These are phyloP conservation scores for Eumacrocentrus americanus DNA, from an alignment of 2,888 invertebrate species.

Conservation along the genomic window DNA sequence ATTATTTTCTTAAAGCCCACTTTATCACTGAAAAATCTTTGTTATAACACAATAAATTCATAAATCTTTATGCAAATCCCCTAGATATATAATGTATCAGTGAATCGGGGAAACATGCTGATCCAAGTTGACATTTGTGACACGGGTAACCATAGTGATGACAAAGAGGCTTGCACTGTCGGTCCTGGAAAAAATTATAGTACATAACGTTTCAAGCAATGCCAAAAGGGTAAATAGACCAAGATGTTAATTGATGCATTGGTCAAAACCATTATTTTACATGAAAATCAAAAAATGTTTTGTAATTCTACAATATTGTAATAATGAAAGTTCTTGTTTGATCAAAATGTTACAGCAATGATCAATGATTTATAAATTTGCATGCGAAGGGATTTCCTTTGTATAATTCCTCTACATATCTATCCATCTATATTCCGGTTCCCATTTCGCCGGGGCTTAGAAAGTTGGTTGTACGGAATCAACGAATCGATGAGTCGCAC, in stretches of 20 bases:
- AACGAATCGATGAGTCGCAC: conserved; percentile 30
- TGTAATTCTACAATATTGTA: background rate
- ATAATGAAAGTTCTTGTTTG: background rate
- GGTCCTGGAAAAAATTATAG: too few relatives aligned
- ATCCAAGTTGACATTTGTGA: conserved; percentile 4
- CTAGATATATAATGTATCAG: background rate
- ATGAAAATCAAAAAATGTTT: too few relatives aligned
- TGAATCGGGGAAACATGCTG: conserved; percentile 6
- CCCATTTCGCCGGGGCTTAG: background rate
- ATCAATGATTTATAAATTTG: background rate
- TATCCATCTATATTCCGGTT: background rate
- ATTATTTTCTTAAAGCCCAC: background rate
- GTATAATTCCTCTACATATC: background rate
- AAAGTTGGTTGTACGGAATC: conserved; percentile 4
- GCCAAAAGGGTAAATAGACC: too few relatives aligned
- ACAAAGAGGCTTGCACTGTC: too few relatives aligned
- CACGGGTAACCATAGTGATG: background rate
- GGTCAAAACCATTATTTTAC: too few relatives aligned
- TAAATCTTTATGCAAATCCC: background rate
- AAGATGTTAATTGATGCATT: too few relatives aligned
- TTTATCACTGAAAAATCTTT: background rate
- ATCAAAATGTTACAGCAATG: background rate
- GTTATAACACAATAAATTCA: background rate
- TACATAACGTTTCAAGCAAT: too few relatives aligned
- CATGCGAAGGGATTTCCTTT: background rate